Percentiles rank a stretch among this genome's conserved stretches.
Conservation (phyloP, 2,797 vertebrate genomes). For the Parauchenoglanis ngamensis region DNA sequence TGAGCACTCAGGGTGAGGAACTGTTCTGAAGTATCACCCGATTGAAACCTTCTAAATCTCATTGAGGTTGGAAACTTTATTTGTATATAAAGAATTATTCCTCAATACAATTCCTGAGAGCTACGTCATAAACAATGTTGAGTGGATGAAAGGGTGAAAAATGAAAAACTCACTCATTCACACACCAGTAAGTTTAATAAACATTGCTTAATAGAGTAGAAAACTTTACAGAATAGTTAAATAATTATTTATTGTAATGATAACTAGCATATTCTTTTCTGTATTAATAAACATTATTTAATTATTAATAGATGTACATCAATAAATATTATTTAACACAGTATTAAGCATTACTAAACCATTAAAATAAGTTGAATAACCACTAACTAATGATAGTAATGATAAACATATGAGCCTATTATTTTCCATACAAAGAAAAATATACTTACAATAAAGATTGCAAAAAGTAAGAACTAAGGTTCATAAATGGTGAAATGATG, state of each 20-base stretch:
- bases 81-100: neutral
- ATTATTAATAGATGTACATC: neutral
- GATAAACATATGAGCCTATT: neutral
- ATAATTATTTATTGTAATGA: neutral
- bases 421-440: neutral
- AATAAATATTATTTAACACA: neutral
- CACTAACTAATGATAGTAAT: neutral
- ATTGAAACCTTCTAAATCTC: slow-evolving; percentile 16
- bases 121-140: neutral
- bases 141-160: neutral
- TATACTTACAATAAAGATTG: neutral
- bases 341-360: neutral
- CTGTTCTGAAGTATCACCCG: slow-evolving; percentile 12
- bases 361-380: neutral
- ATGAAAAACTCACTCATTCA: neutral
- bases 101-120: neutral
- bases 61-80: neutral
- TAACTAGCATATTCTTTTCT: neutral
- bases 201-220: neutral
- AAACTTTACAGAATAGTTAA: neutral
- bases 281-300: neutral
- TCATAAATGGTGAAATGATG: neutral
- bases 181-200: neutral
- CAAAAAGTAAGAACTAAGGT: neutral
- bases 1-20: slow-evolving; percentile 26